phyloP scores from a whole-genome alignment of 2,888 invertebrate genomes.

The Isotomurus palustris region DNA sequence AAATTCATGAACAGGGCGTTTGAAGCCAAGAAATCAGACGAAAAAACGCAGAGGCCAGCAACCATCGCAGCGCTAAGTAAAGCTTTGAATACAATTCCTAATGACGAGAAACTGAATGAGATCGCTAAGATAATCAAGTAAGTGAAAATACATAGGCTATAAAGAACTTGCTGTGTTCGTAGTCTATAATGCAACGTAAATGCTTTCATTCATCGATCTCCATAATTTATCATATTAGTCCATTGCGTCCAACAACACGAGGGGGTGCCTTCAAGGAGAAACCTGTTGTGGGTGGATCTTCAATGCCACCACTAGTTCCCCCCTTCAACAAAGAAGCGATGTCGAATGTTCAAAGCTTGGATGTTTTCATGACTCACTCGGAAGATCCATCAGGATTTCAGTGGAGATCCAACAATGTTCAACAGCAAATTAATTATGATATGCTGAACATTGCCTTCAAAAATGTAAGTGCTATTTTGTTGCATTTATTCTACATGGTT shows the following conservation, averaged over 20 bases:
- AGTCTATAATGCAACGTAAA: background rate
- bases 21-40: too few relatives aligned
- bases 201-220: background rate
- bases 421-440: conserved; percentile 38
- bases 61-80: too few relatives aligned
- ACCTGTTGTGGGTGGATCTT: conserved; percentile 17
- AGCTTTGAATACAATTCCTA: too few relatives aligned
- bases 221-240: background rate
- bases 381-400: conserved; percentile 33
- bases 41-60: background rate
- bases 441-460: conserved; percentile 18
- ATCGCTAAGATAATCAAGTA: background rate
- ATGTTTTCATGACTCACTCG: conserved; percentile 31
- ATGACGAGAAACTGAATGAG: background rate
- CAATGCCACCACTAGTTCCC: conserved; percentile 28
- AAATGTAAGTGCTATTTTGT: conserved; percentile 8
- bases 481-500: background rate
- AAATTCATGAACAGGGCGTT: background rate
- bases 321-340: conserved; percentile 9
- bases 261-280: conserved; percentile 29
- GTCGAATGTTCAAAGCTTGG: conserved; percentile 20
- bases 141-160: too few relatives aligned
- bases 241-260: conserved; percentile 1
- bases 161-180: background rate
- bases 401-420: conserved; percentile 35